Percentiles rank a stretch among this genome's conserved stretches.
phyloP scores from a whole-genome alignment of 2,797 vertebrate genomes.

The Bovichtus diacanthus region DNA sequence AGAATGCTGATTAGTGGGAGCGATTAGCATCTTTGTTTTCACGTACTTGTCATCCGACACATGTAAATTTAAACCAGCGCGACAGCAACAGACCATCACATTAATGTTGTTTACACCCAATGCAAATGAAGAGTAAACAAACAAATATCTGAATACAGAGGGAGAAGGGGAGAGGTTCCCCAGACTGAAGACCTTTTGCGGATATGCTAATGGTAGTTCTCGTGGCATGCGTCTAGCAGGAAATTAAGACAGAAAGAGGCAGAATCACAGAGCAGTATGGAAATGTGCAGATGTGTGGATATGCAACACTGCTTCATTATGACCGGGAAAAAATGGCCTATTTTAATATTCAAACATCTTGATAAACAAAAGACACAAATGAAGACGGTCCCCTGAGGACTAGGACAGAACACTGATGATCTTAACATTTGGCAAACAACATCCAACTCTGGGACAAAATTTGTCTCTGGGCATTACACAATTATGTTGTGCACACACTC shows the following conservation, averaged over 20 bases:
- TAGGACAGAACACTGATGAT: slow-evolving; percentile 68
- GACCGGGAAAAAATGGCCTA: slow-evolving; percentile 61
- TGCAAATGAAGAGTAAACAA: slow-evolving; percentile 79
- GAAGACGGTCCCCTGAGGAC: slow-evolving; percentile 65
- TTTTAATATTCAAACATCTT: slow-evolving; percentile 82
- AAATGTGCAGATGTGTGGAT: slow-evolving; percentile 80
- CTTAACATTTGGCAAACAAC: slow-evolving; percentile 63
- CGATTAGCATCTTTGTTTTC: slow-evolving; percentile 72
- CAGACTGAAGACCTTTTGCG: slow-evolving; percentile 66
- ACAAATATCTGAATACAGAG: slow-evolving; percentile 66
- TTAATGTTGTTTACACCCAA: slow-evolving; percentile 76
- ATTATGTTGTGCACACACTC: slow-evolving; percentile 24
- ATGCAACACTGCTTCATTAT: slow-evolving; percentile 73
- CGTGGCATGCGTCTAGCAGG: slow-evolving; percentile 65
- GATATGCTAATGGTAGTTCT: slow-evolving; percentile 74
- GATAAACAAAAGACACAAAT: slow-evolving; percentile 80
- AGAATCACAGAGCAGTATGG: slow-evolving; percentile 74
- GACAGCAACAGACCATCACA: slow-evolving; percentile 64
- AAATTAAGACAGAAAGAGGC: slow-evolving; percentile 74
- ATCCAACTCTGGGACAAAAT: slow-evolving; percentile 47
- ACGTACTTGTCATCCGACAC: slow-evolving; percentile 64
- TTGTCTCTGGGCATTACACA: slow-evolving; percentile 45
- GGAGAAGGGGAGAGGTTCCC: slow-evolving; percentile 46
- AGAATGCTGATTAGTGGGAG: slow-evolving; percentile 55
- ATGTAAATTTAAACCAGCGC: slow-evolving; percentile 64